Percentiles rank a stretch among this genome's conserved stretches.
Conservation (phyloP, 2,888 invertebrate genomes). For the Neria commutata region DNA sequence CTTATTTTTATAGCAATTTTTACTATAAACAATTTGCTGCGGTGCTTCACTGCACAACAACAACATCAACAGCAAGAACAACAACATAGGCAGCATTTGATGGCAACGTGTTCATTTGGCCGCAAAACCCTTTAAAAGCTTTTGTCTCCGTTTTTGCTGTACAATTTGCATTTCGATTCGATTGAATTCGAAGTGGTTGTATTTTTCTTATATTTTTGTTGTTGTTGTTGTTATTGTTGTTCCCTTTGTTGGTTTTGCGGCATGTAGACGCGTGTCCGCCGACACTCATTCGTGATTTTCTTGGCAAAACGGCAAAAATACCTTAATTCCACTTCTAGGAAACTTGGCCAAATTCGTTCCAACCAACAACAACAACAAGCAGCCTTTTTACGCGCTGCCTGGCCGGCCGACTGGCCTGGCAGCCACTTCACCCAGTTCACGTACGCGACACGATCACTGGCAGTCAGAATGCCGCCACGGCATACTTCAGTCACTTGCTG, state of each 20-base stretch:
- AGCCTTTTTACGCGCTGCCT: not conserved
- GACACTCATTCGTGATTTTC: constrained; percentile 55
- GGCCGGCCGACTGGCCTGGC: not conserved
- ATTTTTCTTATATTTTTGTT: no score
- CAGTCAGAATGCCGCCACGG: not conserved
- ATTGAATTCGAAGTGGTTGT: constrained; percentile 48
- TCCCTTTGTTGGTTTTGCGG: constrained; percentile 33
- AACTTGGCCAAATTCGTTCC: constrained; percentile 51
- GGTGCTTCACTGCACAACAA: no score
- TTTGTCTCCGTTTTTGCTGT: constrained; percentile 33
- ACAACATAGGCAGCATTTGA: no score
- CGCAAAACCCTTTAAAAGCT: no score
- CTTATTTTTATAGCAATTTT: constrained; percentile 39
- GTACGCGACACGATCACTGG: constrained; percentile 49
- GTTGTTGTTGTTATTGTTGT: no score
- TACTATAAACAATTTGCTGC: constrained; percentile 2
- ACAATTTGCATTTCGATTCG: constrained; percentile 61
- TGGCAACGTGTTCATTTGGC: no score
- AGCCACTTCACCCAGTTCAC: constrained; percentile 39
- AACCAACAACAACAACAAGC: constrained; percentile 18
- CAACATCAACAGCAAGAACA: no score
- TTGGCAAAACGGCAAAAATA: constrained; percentile 21
- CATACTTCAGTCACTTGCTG: not conserved
- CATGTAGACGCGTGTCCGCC: constrained; percentile 59
- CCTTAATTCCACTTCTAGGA: constrained; percentile 42